phyloP scores from a whole-genome alignment of 2,888 invertebrate species.

The Parascotia fuliginaria region DNA sequence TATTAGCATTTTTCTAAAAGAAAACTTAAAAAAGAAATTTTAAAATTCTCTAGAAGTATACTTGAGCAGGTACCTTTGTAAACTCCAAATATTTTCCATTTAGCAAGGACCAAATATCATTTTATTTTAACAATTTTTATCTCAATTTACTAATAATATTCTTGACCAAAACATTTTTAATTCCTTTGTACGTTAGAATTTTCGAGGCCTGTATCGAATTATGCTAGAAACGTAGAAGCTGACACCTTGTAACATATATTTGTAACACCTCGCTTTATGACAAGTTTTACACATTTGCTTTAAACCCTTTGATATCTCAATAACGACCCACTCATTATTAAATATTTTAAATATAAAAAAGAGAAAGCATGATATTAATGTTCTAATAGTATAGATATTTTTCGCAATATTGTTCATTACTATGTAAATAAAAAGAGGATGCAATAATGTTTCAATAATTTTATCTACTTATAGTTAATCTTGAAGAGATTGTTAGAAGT shows the following conservation, averaged over 20 bases:
- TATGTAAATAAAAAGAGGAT: conserved; percentile 72
- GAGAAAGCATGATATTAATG: conserved; percentile 47
- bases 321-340: conserved; percentile 49
- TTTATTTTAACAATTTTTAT: conserved; percentile 53
- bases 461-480: conserved; percentile 69
- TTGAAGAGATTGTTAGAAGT: conserved; percentile 67
- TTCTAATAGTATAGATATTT: conserved; percentile 54
- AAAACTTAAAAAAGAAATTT: conserved; percentile 45
- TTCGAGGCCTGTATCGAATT: conserved; percentile 67
- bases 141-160: conserved; percentile 54
- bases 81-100: conserved; percentile 53
- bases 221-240: conserved; percentile 64
- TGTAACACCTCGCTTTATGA: conserved; percentile 68
- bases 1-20: conserved; percentile 53
- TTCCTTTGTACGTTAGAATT: conserved; percentile 65
- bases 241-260: conserved; percentile 57
- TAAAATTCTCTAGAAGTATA: conserved; percentile 51
- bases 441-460: conserved; percentile 83
- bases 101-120: conserved; percentile 70
- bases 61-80: conserved; percentile 48
- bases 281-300: conserved; percentile 67
- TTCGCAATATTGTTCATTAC: conserved; percentile 59
- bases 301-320: conserved; percentile 54
- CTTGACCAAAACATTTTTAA: conserved; percentile 69
- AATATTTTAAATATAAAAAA: conserved; percentile 36